Percentiles rank a stretch among this genome's conserved stretches.
Conservation (phyloP, 23 tunicate genomes). For the Botrylloides violaceus region DNA sequence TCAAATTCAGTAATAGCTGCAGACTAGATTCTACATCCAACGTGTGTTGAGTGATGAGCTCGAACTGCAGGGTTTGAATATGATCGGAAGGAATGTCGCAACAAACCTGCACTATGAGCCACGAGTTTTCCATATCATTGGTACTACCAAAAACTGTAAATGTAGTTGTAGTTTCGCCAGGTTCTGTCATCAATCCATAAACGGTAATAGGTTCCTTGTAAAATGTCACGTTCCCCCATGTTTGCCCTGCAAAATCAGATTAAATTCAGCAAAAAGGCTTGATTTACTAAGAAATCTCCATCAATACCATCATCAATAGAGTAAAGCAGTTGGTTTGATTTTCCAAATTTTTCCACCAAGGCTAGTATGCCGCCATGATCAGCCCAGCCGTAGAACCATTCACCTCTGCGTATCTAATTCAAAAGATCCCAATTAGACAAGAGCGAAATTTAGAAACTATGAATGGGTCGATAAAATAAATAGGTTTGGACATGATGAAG, state of each 20-base stretch:
- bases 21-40: no score
- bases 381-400: slow-evolving; percentile 55
- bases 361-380: slow-evolving; percentile 82
- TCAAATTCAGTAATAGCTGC: no score
- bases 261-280: not conserved
- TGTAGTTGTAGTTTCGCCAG: slow-evolving; percentile 61
- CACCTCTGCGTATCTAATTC: slow-evolving; percentile 41
- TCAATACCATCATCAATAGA: slow-evolving; percentile 56
- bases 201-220: slow-evolving; percentile 45
- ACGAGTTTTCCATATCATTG: slow-evolving; percentile 41
- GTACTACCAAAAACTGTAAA: slow-evolving; percentile 74
- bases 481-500: not conserved
- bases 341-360: slow-evolving; percentile 30
- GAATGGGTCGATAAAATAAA: not conserved
- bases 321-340: slow-evolving; percentile 31
- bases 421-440: no score
- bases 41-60: no score
- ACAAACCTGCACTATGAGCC: slow-evolving; percentile 66
- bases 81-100: no score
- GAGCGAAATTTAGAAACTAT: not conserved
- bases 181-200: slow-evolving; percentile 68
- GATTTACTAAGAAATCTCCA: not conserved
- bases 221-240: slow-evolving; percentile 48
- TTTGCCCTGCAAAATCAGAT: slow-evolving; percentile 27
- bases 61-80: no score